Percentiles rank a stretch among this genome's conserved stretches.
phyloP scores from a whole-genome alignment of 2,888 invertebrate genomes.

The Eupithecia abbreviata region DNA sequence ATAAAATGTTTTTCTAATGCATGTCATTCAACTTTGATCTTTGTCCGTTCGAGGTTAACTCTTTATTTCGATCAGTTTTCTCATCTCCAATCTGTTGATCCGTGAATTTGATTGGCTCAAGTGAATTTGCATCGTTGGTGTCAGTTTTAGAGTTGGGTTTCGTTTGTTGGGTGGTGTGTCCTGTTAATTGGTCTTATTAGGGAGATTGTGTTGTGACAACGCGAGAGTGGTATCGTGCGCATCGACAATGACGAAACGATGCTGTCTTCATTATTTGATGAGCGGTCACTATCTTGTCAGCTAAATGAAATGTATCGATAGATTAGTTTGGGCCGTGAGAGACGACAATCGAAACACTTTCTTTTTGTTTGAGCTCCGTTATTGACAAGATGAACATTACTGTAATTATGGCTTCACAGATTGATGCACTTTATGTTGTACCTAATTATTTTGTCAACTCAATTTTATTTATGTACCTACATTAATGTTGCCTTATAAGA shows the following conservation, averaged over 20 bases:
- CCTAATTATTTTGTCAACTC: constrained; percentile 45
- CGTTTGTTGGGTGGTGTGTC: constrained; percentile 57
- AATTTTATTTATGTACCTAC: neutral
- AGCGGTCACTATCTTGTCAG: constrained; percentile 83
- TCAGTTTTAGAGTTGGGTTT: constrained; percentile 66
- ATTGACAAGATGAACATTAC: constrained; percentile 65
- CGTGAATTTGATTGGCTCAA: constrained; percentile 53
- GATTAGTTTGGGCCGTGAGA: constrained; percentile 81
- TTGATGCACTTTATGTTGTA: constrained; percentile 48
- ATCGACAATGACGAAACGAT: constrained; percentile 84
- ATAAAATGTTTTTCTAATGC: constrained; percentile 59
- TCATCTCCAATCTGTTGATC: constrained; percentile 63
- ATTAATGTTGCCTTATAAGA: neutral
- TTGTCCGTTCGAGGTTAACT: constrained; percentile 70
- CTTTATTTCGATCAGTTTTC: constrained; percentile 73
- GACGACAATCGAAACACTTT: constrained; percentile 74
- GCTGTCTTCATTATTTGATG: constrained; percentile 84
- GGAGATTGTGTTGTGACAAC: constrained; percentile 83
- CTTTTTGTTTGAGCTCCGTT: constrained; percentile 75
- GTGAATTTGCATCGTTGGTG: constrained; percentile 56
- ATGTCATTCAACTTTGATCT: constrained; percentile 82
- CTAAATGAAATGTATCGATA: constrained; percentile 84
- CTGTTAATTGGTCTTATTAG: constrained; percentile 84
- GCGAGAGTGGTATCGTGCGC: constrained; percentile 82
- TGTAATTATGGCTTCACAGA: constrained; percentile 67